Conservation (phyloP, 2,797 vertebrate species). For the Hypotaenidia philippensis region DNA sequence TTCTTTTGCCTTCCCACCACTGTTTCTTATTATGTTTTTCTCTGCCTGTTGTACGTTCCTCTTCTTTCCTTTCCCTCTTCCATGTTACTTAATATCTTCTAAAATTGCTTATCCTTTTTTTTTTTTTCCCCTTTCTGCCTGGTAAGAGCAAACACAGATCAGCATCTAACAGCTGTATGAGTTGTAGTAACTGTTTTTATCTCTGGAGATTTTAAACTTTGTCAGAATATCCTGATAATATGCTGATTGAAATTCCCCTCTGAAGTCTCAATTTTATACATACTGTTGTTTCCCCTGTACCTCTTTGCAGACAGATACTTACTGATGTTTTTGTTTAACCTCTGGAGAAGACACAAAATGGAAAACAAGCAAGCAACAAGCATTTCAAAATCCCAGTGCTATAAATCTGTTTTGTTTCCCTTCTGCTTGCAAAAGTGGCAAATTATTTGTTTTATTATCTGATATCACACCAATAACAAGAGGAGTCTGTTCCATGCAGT, state of each 20-base stretch:
- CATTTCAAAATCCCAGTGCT: conserved; percentile 59
- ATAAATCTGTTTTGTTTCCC: conserved; percentile 51
- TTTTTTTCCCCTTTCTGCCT: neutral
- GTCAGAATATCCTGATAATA: conserved; percentile 42
- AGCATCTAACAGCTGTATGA: neutral
- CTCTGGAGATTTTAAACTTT: conserved; percentile 44
- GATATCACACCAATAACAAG: conserved; percentile 51
- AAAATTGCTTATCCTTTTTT: neutral
- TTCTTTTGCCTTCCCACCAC: neutral
- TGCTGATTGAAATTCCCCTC: conserved; percentile 55
- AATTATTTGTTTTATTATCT: conserved; percentile 72
- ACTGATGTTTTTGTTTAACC: conserved; percentile 62
- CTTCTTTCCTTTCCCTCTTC: conserved; percentile 4
- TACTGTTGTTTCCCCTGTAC: conserved; percentile 16
- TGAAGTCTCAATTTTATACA: conserved; percentile 33
- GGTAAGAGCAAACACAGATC: neutral
- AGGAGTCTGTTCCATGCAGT: conserved; percentile 29
- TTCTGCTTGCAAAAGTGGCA: conserved; percentile 52
- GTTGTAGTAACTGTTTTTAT: neutral
- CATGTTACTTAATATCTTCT: neutral
- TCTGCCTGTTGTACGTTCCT: neutral
- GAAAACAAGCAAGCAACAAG: conserved; percentile 66
- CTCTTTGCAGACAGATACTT: conserved; percentile 36
- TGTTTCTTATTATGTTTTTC: neutral
- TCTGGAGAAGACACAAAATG: conserved; percentile 57